Base-by-base conservation (phyloP, 2,113 vertebrate genomes). In the Nesogale talazaci region DNA sequence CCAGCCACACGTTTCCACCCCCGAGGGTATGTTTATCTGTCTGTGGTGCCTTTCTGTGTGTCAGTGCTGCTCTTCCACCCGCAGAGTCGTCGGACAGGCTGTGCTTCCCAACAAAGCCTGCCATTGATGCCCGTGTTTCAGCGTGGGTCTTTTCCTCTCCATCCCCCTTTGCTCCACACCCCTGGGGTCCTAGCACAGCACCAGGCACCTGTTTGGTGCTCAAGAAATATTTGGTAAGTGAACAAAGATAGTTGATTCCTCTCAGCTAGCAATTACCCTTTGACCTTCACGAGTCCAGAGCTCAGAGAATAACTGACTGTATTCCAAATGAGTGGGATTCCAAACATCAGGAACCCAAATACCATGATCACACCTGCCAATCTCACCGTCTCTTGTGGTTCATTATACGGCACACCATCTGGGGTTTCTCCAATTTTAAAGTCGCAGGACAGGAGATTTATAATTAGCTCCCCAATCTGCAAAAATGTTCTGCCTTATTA, bases 371-470 rank as follows among this genome's bases (percentile, higher is more conserved):
- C 34, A 31, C 59, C 46, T 63, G 65, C n/a, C 42, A 69, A 42
- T 59, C 79, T 80, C 57, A 36, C 1, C 23, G 46, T 83, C 65
- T 74, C 36, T 12, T 17, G 15, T 2, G 31, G 42, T 36, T 82
- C 77, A n/a, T 31, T 67, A 83, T 1, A n/a, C 0, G 23, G 77
- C 7, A 57, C 42, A 36, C 57, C 38, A 74, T 72, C 70, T 59
- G 59, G 74, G 84, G 75, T 19, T 12, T 61, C 75, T 87, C 27
- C 70, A 75, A 7, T 92, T 88, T 88, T 88, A 63, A 95, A 88
- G 76, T 4, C 14, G 34, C 83, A 83, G 86, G 72, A 40, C 0
- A 15, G 6, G 10, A 20, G 40, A 42, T 34, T 86, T 95, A 72
- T 86, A 77, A 79, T 83, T 77, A 93, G 74, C 85, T 84, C 57